Percentiles rank a stretch among this genome's conserved stretches.
phyloP scores from a whole-genome alignment of 30 jellyfish, hydroid and myxozoan genomes.

The Sanderia malayensis region DNA sequence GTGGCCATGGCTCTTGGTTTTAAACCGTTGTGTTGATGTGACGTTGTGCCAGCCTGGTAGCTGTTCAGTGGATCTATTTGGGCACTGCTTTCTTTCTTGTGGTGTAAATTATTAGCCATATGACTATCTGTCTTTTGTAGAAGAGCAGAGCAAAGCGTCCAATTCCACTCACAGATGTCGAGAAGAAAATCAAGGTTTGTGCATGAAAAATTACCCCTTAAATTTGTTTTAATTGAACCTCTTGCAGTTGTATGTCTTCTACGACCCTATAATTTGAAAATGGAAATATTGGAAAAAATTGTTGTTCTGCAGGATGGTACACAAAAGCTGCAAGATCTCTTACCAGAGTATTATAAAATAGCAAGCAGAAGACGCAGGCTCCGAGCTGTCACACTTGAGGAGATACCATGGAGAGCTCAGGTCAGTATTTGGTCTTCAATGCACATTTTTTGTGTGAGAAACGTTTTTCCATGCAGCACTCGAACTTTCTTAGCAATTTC shows the following conservation, averaged over 20 bases:
- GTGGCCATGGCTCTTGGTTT: no score
- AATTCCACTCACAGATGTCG: slow-evolving; percentile 32
- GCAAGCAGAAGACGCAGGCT: slow-evolving; percentile 59
- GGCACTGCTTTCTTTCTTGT: background rate
- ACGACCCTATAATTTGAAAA: no score
- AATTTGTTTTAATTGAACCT: no score
- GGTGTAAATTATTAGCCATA: background rate
- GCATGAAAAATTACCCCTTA: background rate
- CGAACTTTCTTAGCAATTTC: no score
- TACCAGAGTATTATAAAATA: slow-evolving; percentile 60
- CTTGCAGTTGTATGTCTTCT: no score
- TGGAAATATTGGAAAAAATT: no score
- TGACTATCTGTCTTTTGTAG: slow-evolving; percentile 11
- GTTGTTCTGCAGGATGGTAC: slow-evolving; percentile 59
- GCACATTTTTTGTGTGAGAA: no score
- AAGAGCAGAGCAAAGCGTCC: slow-evolving; percentile 33
- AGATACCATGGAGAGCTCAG: slow-evolving; percentile 87
- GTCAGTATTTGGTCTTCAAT: no score
- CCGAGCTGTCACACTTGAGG: slow-evolving; percentile 66
- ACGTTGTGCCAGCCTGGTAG: no score
- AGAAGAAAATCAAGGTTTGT: slow-evolving; percentile 29
- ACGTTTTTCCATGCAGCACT: no score
- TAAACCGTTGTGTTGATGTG: no score
- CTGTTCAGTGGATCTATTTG: no score
- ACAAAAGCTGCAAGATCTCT: slow-evolving; percentile 46